Base-by-base conservation (phyloP, 2,888 invertebrate species). In the Drosophila robusta region DNA sequence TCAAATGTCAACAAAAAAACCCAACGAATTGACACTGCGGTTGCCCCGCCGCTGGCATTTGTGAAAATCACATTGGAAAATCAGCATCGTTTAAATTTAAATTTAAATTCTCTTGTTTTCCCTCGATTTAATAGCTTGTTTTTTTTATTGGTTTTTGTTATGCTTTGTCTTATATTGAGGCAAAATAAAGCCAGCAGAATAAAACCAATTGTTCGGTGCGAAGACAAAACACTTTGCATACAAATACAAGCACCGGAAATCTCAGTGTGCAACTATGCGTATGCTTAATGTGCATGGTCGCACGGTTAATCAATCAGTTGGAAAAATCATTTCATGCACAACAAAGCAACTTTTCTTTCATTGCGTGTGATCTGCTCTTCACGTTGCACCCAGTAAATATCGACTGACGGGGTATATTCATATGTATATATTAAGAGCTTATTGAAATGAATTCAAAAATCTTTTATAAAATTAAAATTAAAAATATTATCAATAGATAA, bases 291-390 rank as follows among this genome's bases (percentile, higher is more conserved):
- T 66, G 57, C 54, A 38, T 41, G 46, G 39, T 9, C 42, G 56
- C 61, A 34, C 44, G 38, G 38, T 9, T 66, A 69, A 75, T 86
- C 76, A 80, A 70, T 78, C 76, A 77, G 46, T 68, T 49, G 58
- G 18, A 69, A 78, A 80, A 73, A 68, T 56, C 38, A 46, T 60
- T 57, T 71, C 63, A 44, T 47, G 52, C 18, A 12, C 42, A 68
- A 34, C n/a, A 38, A 55, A 36, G 22, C 4, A 39, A 39, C 7
- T n/a, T 8, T 12, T 18, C 22, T 39, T 52, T n/a, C 18, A 7
- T 1, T 34, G 8, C 39, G 16, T 24, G 22, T 4, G 46, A 5
- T 45, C 16, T 8, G 14, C 14, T 4, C 14, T 11, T 2, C n/a
- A 1, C 3, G 3, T 4, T 18, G 9, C 26, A 12, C 22, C 45